Conservation (phyloP, 2,113 vertebrate genomes). For the Geococcyx californianus region DNA sequence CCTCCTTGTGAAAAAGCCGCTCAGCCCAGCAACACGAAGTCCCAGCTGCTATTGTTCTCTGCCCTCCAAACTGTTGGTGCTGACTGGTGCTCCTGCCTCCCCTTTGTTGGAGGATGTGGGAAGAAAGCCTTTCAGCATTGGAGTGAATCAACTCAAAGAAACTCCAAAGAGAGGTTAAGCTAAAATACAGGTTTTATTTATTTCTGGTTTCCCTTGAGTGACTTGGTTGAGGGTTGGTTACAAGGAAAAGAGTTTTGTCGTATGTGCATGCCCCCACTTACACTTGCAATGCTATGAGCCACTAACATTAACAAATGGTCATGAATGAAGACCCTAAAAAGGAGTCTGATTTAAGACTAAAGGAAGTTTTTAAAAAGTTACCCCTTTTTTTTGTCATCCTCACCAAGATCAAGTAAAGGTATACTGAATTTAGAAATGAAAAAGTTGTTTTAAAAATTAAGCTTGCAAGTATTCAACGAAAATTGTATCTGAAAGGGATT, state of each 20-base stretch:
- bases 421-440: background rate
- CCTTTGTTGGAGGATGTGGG: background rate
- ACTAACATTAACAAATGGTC: background rate
- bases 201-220: background rate
- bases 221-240: background rate
- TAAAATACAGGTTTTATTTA: background rate
- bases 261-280: background rate
- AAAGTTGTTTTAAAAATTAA: background rate
- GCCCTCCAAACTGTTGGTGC: background rate
- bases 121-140: background rate
- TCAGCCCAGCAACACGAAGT: background rate
- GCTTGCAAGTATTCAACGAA: background rate
- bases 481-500: background rate
- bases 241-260: background rate
- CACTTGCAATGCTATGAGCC: background rate
- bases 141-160: background rate
- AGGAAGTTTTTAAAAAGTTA: background rate
- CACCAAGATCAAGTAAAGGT: background rate
- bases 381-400: background rate
- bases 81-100: background rate
- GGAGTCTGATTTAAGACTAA: background rate
- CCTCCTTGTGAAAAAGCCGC: background rate
- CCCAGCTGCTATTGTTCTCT: constrained; percentile 1
- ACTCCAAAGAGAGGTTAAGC: background rate
- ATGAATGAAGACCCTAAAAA: background rate